A percentile compares a stretch with the other conserved stretches of the same genome.
phyloP scores from a whole-genome alignment of 2,888 invertebrate species.

The Deroplatys truncata region DNA sequence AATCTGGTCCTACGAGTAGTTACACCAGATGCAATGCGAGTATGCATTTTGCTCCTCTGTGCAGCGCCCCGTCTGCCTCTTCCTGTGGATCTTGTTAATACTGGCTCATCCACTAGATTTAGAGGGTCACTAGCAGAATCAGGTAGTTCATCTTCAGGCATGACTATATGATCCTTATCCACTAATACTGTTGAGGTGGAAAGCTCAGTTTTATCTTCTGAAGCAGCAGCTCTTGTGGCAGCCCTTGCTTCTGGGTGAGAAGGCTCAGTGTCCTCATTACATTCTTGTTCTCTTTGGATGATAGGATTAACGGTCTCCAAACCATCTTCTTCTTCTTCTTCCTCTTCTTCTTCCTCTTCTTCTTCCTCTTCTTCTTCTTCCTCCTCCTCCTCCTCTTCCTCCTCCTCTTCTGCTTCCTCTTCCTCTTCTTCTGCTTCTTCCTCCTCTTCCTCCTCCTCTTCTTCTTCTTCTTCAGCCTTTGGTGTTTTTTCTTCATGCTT shows the following conservation, averaged over 20 bases:
- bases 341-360: neutral
- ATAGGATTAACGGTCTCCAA: neutral
- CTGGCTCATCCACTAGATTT: slow-evolving; percentile 32
- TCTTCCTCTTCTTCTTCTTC: neutral
- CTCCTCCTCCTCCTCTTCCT: neutral
- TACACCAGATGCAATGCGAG: slow-evolving; percentile 11
- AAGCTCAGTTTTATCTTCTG: neutral
- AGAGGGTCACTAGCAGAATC: slow-evolving; percentile 35
- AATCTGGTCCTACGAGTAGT: slow-evolving; percentile 20
- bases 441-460: neutral
- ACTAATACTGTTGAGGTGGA: slow-evolving; percentile 31
- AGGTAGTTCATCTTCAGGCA: slow-evolving; percentile 55
- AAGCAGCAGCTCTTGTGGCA: neutral
- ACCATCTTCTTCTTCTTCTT: neutral
- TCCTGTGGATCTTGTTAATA: slow-evolving; percentile 5
- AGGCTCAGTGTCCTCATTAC: neutral
- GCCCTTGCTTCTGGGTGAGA: neutral
- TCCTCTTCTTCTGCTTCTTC: neutral
- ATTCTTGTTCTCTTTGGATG: neutral
- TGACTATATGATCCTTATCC: slow-evolving; percentile 40
- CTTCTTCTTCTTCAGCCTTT: slow-evolving; percentile 39
- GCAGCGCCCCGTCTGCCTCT: slow-evolving; percentile 25
- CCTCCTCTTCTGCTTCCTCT: neutral
- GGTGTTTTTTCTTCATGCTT: slow-evolving; percentile 51
- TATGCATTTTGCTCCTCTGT: slow-evolving; percentile 12